Evolutionary conservation across 2,113 vertebrate genomes (phyloP).

Genomic region (Loxodonta africana): DNA sequence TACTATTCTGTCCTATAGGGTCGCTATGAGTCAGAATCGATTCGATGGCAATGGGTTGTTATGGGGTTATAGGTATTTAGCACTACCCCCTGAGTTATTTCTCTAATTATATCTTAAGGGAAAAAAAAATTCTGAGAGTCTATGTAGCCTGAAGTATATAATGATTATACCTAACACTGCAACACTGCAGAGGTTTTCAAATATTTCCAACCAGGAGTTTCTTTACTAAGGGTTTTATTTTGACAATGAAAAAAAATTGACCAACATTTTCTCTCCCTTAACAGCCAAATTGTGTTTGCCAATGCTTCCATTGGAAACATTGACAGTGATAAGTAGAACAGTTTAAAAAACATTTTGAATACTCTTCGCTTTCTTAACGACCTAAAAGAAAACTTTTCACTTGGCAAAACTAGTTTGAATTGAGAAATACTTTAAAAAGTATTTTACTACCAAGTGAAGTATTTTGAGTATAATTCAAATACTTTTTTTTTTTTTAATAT

Average conservation of each 20-base stretch:
- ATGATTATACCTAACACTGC: not conserved
- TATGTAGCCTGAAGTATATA: not conserved
- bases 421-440: conserved; percentile 60
- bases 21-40: no score
- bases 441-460: conserved; percentile 72
- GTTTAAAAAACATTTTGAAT: conserved; percentile 58
- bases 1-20: no score
- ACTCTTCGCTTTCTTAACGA: conserved; percentile 54
- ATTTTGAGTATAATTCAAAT: conserved; percentile 63
- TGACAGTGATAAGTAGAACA: conserved; percentile 39
- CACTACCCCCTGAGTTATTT: not conserved
- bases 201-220: conserved; percentile 38
- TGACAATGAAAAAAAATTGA: conserved; percentile 43
- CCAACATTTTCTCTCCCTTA: conserved; percentile 43
- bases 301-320: conserved; percentile 56
- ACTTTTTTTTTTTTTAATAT: not conserved
- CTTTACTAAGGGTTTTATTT: conserved; percentile 65
- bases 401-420: conserved; percentile 66
- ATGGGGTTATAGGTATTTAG: not conserved
- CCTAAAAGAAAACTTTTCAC: conserved; percentile 72
- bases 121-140: conserved; percentile 8
- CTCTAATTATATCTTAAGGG: conserved; percentile 21
- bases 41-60: no score
- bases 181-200: conserved; percentile 31
- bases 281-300: conserved; percentile 34